phyloP scores from a whole-genome alignment of 2,888 invertebrate species.

The Netelia fuscicornis region DNA sequence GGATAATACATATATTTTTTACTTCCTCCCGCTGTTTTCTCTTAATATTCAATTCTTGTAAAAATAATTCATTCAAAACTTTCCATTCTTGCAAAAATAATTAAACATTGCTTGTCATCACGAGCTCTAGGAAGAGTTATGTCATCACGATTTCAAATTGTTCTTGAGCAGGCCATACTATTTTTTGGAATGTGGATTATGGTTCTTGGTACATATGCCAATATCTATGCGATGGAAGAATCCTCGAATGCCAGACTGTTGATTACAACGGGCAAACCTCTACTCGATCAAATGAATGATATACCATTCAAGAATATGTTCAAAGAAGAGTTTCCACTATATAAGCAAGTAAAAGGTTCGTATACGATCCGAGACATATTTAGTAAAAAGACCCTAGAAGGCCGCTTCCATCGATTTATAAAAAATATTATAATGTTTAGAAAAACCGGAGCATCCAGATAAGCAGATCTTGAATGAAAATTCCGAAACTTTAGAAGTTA shows the following conservation, averaged over 20 bases:
- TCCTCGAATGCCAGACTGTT: conserved; percentile 83
- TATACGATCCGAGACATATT: neutral
- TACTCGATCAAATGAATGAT: conserved; percentile 76
- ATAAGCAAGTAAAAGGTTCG: conserved; percentile 73
- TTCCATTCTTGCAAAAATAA: neutral
- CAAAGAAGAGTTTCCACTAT: conserved; percentile 61
- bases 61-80: too few species aligned
- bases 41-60: neutral
- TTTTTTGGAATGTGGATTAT: conserved; percentile 94
- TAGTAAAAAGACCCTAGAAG: neutral
- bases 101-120: too few species aligned
- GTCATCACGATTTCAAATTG: neutral
- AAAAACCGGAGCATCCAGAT: conserved; percentile 66
- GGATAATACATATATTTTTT: conserved; percentile 65
- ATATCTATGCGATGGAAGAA: conserved; percentile 91
- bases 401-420: neutral
- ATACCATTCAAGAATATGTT: conserved; percentile 63
- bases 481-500: conserved; percentile 71
- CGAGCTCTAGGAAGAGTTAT: neutral
- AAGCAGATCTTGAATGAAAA: conserved; percentile 61
- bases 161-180: conserved; percentile 88
- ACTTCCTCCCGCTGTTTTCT: neutral
- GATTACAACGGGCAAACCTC: conserved; percentile 76
- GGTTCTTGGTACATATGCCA: conserved; percentile 96
- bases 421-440: conserved; percentile 58